Percentiles rank a stretch among this genome's conserved stretches.
Conservation (phyloP, 92 coral and sea anemone genomes). For the Palythoa grandiflora region DNA sequence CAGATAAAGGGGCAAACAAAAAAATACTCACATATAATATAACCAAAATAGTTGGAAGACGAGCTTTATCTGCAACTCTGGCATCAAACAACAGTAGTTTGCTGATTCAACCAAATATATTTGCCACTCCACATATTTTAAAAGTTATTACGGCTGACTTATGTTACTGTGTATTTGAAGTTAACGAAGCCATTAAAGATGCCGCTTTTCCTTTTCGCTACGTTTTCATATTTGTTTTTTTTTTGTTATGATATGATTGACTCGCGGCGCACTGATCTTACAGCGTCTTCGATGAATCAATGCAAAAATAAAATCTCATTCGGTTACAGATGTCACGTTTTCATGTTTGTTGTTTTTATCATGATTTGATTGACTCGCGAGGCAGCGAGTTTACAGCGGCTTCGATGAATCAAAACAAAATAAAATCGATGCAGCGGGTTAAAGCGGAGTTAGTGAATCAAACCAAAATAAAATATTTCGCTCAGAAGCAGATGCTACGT, state of each 20-base stretch:
- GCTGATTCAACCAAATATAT: too few species aligned
- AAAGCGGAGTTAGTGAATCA: not conserved
- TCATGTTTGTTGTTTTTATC: not conserved
- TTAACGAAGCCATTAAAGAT: not conserved
- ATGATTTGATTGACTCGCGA: slow-evolving; percentile 13
- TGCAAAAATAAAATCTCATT: too few species aligned
- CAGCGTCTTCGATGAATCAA: too few species aligned
- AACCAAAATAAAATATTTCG: not conserved
- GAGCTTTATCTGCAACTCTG: too few species aligned
- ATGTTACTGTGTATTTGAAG: not conserved
- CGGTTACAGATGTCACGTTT: not conserved
- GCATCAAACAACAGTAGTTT: too few species aligned
- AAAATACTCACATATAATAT: too few species aligned
- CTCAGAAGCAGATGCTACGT: not conserved
- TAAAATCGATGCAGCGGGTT: not conserved
- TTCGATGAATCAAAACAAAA: not conserved
- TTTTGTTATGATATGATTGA: too few species aligned
- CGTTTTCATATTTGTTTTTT: not conserved
- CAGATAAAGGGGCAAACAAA: too few species aligned
- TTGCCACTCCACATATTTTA: not conserved
- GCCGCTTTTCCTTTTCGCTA: not conserved
- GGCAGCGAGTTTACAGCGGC: slow-evolving; percentile 6
- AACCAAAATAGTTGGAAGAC: too few species aligned
- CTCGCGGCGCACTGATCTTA: too few species aligned
- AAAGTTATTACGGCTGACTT: not conserved